Evolutionary conservation across 2,113 vertebrate genomes (phyloP), one percentile per base, ranked within the genome.

Genomic region (Neodontobutis hainanensis): DNA sequence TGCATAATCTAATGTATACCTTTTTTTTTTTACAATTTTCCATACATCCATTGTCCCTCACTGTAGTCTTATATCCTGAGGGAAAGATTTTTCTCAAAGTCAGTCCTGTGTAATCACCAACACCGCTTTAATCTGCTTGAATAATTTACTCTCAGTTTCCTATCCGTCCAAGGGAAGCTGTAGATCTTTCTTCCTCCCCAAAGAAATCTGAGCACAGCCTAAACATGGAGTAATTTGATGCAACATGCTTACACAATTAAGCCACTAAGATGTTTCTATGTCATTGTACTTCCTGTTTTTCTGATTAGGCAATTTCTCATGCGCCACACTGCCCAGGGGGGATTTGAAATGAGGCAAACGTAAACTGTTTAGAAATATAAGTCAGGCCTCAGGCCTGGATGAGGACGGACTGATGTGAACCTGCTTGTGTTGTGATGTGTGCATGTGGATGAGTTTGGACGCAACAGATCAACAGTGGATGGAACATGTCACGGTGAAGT

Each of bases 71-170:
- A 40, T 53, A 11, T 6, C 65, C 56, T 48, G 1, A 14, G 68
- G 80, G 57, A 75, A 68, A 72, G 61, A 5, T 48, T 3, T 48
- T 3, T 48, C 38, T 40, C 38, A 40, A 40, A 40, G 61, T 70
- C 64, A 47, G 4, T 56, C 47, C 69, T 69, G 52, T 64, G 42
- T n/a, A 77, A 75, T 85, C 75, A 78, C 65, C 32, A 16, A 5
- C 61, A 68, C 16, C 14, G 63, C 66, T 64, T 12, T 80, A 80
- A 87, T 85, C 78, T 73, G 49, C 80, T 82, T 84, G 66, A 86
- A 82, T 84, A 60, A 83, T 80, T 77, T 68, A 68, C 63, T 75
- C 66, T 78, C 64, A 56, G 63, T 87, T 82, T 84, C 78, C 78
- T 60, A 56, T 38, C 27, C 27, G 44, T 71, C 61, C 62, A 34